Evolutionary conservation across 1,140 invertebrate genomes (phyloP), one percentile per base, ranked within the genome.

Genomic region (Drosophila chauvacae): DNA sequence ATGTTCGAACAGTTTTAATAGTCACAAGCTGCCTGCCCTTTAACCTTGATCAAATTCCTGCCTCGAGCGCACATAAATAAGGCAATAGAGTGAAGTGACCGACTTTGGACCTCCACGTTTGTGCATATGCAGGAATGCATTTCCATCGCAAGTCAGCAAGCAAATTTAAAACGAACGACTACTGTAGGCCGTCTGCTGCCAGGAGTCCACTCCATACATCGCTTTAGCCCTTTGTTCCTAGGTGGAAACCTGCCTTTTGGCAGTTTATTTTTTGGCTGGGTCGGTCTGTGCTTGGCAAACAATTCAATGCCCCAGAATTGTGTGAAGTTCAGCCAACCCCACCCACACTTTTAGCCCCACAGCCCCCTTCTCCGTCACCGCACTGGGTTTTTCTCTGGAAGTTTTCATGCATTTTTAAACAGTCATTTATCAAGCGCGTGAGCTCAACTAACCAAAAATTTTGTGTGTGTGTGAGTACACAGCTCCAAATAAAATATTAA

Each of bases 381-480:
- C 44, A 14, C 44, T 30, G 20, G 14, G 30, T 30, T n/a, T 57
- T 33, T n/a, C 41, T 68, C 33, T 55, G 68, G 61, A 62, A 47
- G 61, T 66, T 75, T 78, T 81, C 81, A 85, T 85, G 81, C 73
- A 81, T 81, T 85, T 86, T 85, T 85, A 86, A 86, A 57, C 68
- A 81, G 78, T 68, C 82, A 81, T 86, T 85, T 85, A 78, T 85
- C 64, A 84, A 84, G 72, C 77, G 81, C 58, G 81, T 76, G 55
- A 80, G 23, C 55, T 60, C 23, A 41, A 60, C 70, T 72, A 47
- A 51, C 53, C 44, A 28, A 77, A 80, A 73, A 74, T 72, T 62
- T 60, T 57, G 33, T 57, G 28, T 58, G 50, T 47, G 28, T 41
- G 47, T 56, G 26, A 33, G 42, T 28, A 7, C 28, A 28, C 28